These are phyloP conservation scores for Metopolophium dirhodum DNA, from an alignment of 1,140 invertebrate species.

Conservation along the genomic window DNA sequence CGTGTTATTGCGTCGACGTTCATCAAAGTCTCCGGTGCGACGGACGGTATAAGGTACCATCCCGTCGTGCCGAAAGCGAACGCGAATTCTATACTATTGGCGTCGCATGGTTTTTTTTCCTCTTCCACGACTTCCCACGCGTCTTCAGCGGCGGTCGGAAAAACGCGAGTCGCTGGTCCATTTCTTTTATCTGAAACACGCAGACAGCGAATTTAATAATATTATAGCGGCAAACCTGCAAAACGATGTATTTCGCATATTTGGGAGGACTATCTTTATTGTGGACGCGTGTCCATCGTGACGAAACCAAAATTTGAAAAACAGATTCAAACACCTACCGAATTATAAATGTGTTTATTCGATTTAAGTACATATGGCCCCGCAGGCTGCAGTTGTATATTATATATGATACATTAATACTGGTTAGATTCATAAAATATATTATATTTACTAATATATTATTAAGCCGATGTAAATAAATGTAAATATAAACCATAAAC, in stretches of 20 bases:
- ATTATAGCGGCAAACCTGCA: too few species aligned
- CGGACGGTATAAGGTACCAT: background rate
- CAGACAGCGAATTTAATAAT: too few species aligned
- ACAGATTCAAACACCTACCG: background rate
- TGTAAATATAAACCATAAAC: background rate
- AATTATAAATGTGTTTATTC: background rate
- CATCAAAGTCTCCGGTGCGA: slow-evolving; percentile 10
- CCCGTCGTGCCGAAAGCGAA: background rate
- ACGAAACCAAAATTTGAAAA: background rate
- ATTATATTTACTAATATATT: slow-evolving; percentile 18
- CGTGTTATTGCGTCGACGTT: background rate
- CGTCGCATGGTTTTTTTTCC: background rate
- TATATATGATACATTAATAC: background rate
- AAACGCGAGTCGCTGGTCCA: background rate
- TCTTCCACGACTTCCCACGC: background rate
- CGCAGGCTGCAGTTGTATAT: background rate
- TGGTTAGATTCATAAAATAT: background rate
- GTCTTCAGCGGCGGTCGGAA: too few species aligned
- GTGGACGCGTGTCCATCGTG: too few species aligned
- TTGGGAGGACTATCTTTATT: too few species aligned
- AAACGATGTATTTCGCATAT: too few species aligned
- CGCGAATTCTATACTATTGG: too few species aligned
- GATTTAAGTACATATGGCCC: background rate
- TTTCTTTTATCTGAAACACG: background rate
- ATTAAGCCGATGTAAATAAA: slow-evolving; percentile 9